These are phyloP conservation scores for Gallinago undulata DNA, from an alignment of 2,113 vertebrate species.

Conservation along the genomic window DNA sequence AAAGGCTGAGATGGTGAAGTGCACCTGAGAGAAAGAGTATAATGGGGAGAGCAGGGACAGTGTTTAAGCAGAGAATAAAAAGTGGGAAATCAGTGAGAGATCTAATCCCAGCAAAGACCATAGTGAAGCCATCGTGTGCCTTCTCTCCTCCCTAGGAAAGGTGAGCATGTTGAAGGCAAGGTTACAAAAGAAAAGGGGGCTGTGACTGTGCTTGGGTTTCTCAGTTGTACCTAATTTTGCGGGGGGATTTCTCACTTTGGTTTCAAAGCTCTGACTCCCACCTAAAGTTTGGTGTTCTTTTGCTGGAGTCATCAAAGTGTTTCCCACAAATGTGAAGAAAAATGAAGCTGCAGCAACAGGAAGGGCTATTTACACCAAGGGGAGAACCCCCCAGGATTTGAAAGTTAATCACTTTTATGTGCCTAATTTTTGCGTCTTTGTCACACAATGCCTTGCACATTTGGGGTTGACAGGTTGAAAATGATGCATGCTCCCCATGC, in stretches of 20 bases:
- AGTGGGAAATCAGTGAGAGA: background rate
- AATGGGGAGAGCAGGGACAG: background rate
- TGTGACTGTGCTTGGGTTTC: background rate
- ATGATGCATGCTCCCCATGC: background rate
- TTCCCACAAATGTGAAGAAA: background rate
- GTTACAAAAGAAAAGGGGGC: background rate
- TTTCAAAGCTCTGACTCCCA: background rate
- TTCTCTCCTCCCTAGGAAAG: background rate
- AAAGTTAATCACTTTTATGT: background rate
- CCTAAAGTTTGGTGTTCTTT: background rate
- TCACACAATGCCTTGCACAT: background rate
- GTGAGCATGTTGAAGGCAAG: background rate
- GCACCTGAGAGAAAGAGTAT: background rate
- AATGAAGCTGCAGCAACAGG: background rate
- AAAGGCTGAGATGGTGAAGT: background rate
- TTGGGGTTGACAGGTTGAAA: constrained; percentile 22
- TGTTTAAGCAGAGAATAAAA: background rate
- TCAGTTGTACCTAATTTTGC: background rate
- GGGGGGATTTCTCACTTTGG: background rate
- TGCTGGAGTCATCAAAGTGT: background rate
- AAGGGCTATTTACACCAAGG: background rate
- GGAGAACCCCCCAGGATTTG: background rate
- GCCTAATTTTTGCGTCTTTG: constrained; percentile 7
- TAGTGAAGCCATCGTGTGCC: background rate
- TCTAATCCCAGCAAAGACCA: background rate